Base-by-base conservation (phyloP, 2,888 invertebrate species). In the Caenorhabditis sp. region DNA sequence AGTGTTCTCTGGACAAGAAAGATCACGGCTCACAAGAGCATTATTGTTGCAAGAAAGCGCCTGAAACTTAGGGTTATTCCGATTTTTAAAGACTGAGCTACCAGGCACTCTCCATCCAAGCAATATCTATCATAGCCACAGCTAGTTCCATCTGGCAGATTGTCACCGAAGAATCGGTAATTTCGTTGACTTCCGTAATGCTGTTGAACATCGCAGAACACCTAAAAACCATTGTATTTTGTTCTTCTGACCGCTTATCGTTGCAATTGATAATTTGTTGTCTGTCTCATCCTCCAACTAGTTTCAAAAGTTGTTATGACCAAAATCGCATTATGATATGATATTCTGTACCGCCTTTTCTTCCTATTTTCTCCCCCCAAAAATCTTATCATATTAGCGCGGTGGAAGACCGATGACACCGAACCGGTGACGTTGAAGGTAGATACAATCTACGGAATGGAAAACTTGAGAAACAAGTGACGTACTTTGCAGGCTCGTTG, bases 101-200 rank as follows among this genome's bases (percentile, higher is more conserved):
- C 90, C 83, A 92, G 77, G 70, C 91, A 91, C 65, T 91, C 89
- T 70, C 91, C 91, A 51, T 87, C 88, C 24, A 91, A 71, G 80
- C 91, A 91, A 79, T 89, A 92, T 62, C 88, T 70, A 47, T 90
- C 89, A 68, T 83, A 87, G 44, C 91, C 91, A 78, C 92, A 92
- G 11, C 90, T 86, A 1, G 92, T 89, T n/a, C 92, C 92, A 82
- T 92, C 91, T 22, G 92, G 92, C 51, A 92, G 80, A 62, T 88
- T 89, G 76, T 92, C 92, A 32, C 92, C 92, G 76, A 89, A 92
- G 87, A 90, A 91, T 62, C 91, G 90, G 65, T 91, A 92, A 79
- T 89, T 90, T 8, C 89, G 78, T 61, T 89, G 89, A 51, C 83
- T 83, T 40, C 89, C 89, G 51, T 77, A 79, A 13, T 83, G 82